phyloP scores from a whole-genome alignment of 1,140 invertebrate genomes.

The Aphelinus certus region DNA sequence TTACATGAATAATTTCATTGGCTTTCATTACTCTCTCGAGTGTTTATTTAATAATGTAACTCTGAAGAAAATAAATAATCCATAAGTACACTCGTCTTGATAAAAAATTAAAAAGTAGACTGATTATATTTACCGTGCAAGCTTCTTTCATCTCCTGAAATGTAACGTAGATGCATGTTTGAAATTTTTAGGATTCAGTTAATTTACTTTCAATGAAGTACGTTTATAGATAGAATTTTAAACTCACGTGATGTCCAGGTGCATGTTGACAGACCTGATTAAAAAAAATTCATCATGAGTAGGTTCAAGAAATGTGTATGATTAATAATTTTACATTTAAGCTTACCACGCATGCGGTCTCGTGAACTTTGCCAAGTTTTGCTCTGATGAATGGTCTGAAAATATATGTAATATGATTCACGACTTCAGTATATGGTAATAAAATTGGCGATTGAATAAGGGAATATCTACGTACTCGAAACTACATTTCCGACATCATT shows the following conservation, averaged over 20 bases:
- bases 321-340: constrained; percentile 28
- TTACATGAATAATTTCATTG: too few species aligned
- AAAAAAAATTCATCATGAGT: constrained; percentile 33
- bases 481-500: too few species aligned
- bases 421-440: too few species aligned
- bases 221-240: constrained; percentile 42
- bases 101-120: too few species aligned
- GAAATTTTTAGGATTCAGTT: not conserved
- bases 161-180: not conserved
- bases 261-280: constrained; percentile 88
- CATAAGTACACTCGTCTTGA: too few species aligned
- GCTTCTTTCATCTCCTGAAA: constrained; percentile 81
- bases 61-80: too few species aligned
- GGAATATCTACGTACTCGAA: too few species aligned
- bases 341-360: constrained; percentile 95
- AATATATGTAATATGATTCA: constrained; percentile 42
- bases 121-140: constrained; percentile 73
- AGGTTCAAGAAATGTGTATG: not conserved
- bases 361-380: constrained; percentile 94
- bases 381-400: constrained; percentile 86
- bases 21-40: too few species aligned
- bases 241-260: constrained; percentile 89
- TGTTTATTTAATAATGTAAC: too few species aligned
- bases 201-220: not conserved
- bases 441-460: too few species aligned